Evolutionary conservation across 2,113 vertebrate genomes (phyloP).

Genomic region (Rattus rattus): DNA sequence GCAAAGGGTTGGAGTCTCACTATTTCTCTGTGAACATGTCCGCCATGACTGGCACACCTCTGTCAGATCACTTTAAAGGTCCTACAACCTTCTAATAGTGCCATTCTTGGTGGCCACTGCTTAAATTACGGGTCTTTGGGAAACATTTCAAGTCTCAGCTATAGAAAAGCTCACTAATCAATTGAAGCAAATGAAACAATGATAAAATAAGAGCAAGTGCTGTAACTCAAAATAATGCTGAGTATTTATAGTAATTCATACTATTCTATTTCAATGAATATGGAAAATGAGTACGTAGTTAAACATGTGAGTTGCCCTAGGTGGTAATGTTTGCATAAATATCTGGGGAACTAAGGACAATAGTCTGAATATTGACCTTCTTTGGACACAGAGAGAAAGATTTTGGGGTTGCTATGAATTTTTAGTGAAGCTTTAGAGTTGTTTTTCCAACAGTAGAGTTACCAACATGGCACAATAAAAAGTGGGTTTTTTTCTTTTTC

Average conservation of each 20-base stretch:
- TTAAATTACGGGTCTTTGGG: background rate
- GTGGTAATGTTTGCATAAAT: slow-evolving; percentile 4
- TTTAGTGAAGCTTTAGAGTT: background rate
- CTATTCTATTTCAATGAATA: background rate
- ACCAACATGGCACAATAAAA: background rate
- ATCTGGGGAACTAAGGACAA: background rate
- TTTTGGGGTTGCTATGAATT: slow-evolving; percentile 18
- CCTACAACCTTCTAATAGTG: background rate
- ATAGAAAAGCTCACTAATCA: background rate
- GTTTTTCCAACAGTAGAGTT: background rate
- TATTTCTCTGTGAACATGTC: background rate
- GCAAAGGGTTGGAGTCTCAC: background rate
- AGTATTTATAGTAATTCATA: background rate
- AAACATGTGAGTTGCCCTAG: background rate
- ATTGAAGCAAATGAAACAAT: background rate
- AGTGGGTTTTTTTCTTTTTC: background rate
- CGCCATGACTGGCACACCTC: background rate
- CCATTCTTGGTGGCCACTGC: background rate
- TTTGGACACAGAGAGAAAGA: background rate
- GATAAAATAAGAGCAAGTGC: background rate
- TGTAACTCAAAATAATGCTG: background rate
- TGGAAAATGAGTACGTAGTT: background rate
- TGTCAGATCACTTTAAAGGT: background rate
- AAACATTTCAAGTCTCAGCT: background rate
- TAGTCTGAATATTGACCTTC: slow-evolving; percentile 52